These are phyloP conservation scores for Crocallis elinguaria DNA, from an alignment of 2,888 invertebrate species.

Conservation along the genomic window DNA sequence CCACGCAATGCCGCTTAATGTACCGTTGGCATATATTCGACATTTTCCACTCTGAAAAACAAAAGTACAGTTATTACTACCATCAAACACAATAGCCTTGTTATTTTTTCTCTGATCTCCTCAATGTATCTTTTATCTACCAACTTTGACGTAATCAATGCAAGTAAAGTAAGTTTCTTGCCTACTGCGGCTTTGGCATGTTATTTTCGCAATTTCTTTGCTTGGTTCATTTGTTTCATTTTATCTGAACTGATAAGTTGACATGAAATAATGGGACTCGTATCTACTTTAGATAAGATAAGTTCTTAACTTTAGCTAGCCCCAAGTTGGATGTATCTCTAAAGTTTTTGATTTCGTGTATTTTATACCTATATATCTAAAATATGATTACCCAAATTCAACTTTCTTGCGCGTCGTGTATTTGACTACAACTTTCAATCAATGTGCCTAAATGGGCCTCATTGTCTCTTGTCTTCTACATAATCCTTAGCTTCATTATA, in stretches of 20 bases:
- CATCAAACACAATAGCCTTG: constrained; percentile 35
- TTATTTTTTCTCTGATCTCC: constrained; percentile 30
- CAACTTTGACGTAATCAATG: constrained; percentile 32
- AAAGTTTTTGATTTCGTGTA: no score
- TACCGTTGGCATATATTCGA: constrained; percentile 77
- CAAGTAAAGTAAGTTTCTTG: no score
- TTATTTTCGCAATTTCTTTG: constrained; percentile 21
- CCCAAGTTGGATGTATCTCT: no score
- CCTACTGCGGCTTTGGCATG: constrained; percentile 28
- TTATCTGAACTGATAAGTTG: constrained; percentile 10
- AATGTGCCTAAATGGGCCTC: no score
- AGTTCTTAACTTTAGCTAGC: no score
- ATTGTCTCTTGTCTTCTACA: no score
- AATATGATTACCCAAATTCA: no score
- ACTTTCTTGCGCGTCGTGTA: no score
- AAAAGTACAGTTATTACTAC: constrained; percentile 36
- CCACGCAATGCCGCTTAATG: constrained; percentile 68
- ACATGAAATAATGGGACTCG: constrained; percentile 7
- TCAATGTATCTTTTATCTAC: constrained; percentile 32
- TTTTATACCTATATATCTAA: no score
- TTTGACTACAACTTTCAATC: no score
- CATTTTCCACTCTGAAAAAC: constrained; percentile 75
- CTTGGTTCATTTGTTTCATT: constrained; percentile 20
- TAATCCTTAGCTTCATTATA: no score
- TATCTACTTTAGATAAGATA: neutral